A percentile compares a stretch with the other conserved stretches of the same genome.
Conservation (phyloP, 2,888 invertebrate genomes). For the Agrochola lychnidis region DNA sequence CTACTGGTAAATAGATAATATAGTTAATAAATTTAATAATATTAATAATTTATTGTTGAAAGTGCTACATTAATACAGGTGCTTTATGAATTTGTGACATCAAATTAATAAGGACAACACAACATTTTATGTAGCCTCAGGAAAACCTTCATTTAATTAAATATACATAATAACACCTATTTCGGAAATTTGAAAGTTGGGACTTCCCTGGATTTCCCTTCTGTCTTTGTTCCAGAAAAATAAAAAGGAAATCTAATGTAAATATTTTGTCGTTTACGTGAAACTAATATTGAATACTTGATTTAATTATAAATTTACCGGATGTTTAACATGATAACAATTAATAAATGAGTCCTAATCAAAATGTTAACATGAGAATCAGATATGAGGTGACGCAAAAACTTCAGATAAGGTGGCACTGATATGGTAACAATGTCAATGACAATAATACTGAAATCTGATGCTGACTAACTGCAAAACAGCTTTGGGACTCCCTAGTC, state of each 20-base stretch:
- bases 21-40: too few relatives aligned
- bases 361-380: conserved; percentile 42
- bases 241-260: neutral
- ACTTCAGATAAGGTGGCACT: conserved; percentile 41
- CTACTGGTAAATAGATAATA: neutral
- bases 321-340: conserved; percentile 19
- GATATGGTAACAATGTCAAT: conserved; percentile 40
- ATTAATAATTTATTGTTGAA: neutral
- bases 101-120: neutral
- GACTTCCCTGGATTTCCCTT: neutral
- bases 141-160: neutral
- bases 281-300: neutral
- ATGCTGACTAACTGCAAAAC: neutral
- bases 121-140: neutral
- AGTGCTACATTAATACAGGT: neutral
- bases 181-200: neutral
- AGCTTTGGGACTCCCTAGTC: neutral
- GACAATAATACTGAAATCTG: conserved; percentile 9
- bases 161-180: neutral
- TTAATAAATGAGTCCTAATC: conserved; percentile 40
- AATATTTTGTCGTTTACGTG: neutral
- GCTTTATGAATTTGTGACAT: neutral
- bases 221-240: neutral
- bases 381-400: conserved; percentile 26
- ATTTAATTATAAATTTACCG: neutral